A percentile compares a stretch with the other conserved stretches of the same genome.
Conservation (phyloP, 2,113 vertebrate genomes). For the Saguinus midas region DNA sequence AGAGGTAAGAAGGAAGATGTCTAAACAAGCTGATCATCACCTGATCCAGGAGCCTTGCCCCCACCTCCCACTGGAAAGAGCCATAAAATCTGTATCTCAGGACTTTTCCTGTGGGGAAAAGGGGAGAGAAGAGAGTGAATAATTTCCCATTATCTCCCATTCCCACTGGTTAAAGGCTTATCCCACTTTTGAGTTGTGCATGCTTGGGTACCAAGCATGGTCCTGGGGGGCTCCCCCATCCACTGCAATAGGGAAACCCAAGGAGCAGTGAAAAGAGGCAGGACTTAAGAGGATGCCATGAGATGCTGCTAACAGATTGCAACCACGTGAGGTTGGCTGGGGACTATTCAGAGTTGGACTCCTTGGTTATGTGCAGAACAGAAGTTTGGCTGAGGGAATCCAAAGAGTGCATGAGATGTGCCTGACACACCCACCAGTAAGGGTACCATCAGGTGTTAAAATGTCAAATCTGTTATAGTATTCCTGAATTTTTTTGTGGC, state of each 20-base stretch:
- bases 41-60: not conserved
- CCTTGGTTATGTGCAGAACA: not conserved
- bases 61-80: not conserved
- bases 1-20: not conserved
- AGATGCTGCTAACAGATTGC: not conserved
- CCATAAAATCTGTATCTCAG: not conserved
- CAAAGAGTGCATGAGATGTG: not conserved
- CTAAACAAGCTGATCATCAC: not conserved
- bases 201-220: not conserved
- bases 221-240: not conserved
- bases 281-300: fast-evolving
- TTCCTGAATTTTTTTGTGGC: not conserved
- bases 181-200: not conserved
- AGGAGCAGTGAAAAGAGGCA: not conserved
- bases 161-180: not conserved
- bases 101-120: not conserved
- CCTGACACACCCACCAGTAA: not conserved
- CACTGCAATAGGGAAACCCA: not conserved
- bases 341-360: not conserved
- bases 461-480: not conserved
- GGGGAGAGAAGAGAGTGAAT: not conserved
- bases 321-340: not conserved
- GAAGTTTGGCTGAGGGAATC: not conserved
- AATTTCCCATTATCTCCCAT: not conserved
- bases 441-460: not conserved